Evolutionary conservation across 2,797 vertebrate species (phyloP).

Genomic region (Onychomys leucogaster): DNA sequence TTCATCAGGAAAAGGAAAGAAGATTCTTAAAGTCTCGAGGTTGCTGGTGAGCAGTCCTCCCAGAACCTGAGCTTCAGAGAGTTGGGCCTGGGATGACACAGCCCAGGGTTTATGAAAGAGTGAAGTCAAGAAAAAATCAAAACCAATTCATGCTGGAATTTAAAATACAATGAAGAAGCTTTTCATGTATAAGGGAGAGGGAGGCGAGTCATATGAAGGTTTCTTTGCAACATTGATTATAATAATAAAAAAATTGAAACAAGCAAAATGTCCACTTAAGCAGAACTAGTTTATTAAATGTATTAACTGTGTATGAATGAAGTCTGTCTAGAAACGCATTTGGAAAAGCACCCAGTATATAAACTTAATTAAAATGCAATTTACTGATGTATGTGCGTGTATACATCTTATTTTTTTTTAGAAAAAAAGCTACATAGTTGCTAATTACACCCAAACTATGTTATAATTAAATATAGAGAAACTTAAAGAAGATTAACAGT

Average conservation of each 20-base stretch:
- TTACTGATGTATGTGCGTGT: background rate
- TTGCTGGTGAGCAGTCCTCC: background rate
- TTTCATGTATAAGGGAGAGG: background rate
- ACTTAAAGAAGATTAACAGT: background rate
- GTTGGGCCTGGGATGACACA: background rate
- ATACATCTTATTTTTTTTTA: background rate
- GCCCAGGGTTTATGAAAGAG: background rate
- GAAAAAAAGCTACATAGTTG: background rate
- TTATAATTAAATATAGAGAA: background rate
- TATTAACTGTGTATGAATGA: background rate
- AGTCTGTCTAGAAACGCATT: background rate
- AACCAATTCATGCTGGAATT: slow-evolving; percentile 7
- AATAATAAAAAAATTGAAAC: slow-evolving; percentile 46
- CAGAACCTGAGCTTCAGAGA: background rate
- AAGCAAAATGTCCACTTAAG: background rate
- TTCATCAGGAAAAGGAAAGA: slow-evolving; percentile 7
- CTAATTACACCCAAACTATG: slow-evolving; percentile 21
- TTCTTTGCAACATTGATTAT: slow-evolving; percentile 21
- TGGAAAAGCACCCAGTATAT: slow-evolving; percentile 42
- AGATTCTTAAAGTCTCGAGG: background rate
- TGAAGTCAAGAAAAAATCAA: background rate
- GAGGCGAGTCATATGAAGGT: background rate
- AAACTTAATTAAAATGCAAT: slow-evolving; percentile 47
- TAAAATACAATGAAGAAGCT: slow-evolving; percentile 5
- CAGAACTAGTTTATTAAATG: slow-evolving; percentile 13